Conservation (phyloP, 2,888 invertebrate species). For the Theretra japonica region DNA sequence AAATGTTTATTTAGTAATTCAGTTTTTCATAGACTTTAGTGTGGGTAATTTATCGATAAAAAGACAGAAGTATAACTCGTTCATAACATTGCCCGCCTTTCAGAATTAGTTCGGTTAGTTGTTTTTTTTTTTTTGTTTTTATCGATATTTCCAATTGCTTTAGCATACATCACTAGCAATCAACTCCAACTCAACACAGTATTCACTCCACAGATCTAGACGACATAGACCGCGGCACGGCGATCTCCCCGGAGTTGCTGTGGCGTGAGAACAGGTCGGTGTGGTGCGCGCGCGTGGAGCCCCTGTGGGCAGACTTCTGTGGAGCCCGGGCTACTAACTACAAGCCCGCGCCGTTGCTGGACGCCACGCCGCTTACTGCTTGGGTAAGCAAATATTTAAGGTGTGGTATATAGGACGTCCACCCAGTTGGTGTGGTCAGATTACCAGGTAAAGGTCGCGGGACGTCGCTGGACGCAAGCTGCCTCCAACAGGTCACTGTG, state of each 20-base stretch:
- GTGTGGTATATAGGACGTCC: no score
- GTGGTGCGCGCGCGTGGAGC: constrained; percentile 95
- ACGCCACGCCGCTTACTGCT: constrained; percentile 93
- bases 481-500: no score
- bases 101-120: no score
- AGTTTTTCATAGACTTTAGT: no score
- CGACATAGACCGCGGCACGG: constrained; percentile 81
- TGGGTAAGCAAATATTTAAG: constrained; percentile 85
- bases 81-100: no score
- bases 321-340: constrained; percentile 91
- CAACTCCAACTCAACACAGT: not conserved
- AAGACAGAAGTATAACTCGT: not conserved
- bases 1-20: no score
- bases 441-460: no score
- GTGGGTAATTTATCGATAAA: not conserved
- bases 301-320: constrained; percentile 96
- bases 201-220: constrained; percentile 68
- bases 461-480: no score
- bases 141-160: not conserved
- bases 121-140: not conserved
- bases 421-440: no score
- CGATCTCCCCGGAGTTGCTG: constrained; percentile 80
- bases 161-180: not conserved
- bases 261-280: constrained; percentile 95
- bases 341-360: constrained; percentile 91